These are phyloP conservation scores for Catocala sponsa DNA, from an alignment of 2,888 invertebrate genomes.

Conservation along the genomic window DNA sequence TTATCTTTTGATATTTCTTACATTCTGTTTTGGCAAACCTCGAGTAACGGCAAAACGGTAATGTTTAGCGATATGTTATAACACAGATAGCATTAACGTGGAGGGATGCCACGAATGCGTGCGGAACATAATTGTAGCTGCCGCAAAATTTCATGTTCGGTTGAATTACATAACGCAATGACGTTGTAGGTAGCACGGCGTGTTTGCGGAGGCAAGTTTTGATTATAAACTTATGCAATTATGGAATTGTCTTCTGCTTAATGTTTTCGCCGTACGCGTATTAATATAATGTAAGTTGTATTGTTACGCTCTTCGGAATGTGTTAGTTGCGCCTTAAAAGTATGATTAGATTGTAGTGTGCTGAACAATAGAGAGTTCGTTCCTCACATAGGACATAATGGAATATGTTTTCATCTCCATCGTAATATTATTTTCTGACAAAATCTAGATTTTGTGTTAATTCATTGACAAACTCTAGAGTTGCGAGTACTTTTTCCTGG, in stretches of 20 bases:
- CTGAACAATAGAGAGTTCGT: too few relatives aligned
- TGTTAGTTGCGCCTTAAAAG: too few relatives aligned
- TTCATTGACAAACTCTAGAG: too few relatives aligned
- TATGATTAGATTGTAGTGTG: too few relatives aligned
- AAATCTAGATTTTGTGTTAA: too few relatives aligned
- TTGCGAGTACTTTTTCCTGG: too few relatives aligned
- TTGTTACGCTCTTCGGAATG: background rate
- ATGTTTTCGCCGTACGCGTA: slow-evolving; percentile 17
- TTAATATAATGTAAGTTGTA: slow-evolving; percentile 9
- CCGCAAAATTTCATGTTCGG: slow-evolving; percentile 67
- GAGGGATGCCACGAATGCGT: slow-evolving; percentile 48
- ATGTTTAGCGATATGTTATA: slow-evolving; percentile 48
- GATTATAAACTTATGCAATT: slow-evolving; percentile 55
- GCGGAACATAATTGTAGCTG: slow-evolving; percentile 58
- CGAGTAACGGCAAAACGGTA: slow-evolving; percentile 28
- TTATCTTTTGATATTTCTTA: background rate
- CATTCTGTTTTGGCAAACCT: background rate
- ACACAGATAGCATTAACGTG: slow-evolving; percentile 38
- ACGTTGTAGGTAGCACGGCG: slow-evolving; percentile 31
- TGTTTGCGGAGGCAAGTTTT: slow-evolving; percentile 50
- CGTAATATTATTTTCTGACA: too few relatives aligned
- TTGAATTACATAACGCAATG: slow-evolving; percentile 61
- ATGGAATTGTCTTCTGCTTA: slow-evolving; percentile 37
- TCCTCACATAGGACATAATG: too few relatives aligned
- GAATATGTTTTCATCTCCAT: too few relatives aligned